Evolutionary conservation across 2,888 invertebrate genomes (phyloP).

Genomic region (Prenolepis imparis): DNA sequence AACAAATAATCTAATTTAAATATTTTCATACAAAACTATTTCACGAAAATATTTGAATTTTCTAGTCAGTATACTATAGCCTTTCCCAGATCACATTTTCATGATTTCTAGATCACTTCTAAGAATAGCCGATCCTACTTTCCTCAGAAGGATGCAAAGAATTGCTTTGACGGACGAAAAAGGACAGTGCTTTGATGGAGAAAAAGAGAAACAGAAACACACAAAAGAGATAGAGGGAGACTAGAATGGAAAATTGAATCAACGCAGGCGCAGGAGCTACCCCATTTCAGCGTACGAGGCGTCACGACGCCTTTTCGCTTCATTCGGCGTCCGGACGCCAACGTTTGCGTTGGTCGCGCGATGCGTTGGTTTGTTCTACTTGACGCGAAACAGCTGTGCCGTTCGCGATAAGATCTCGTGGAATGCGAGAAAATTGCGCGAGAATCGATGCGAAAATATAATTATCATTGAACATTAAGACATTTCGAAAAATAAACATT

Average conservation of each 20-base stretch:
- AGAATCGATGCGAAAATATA: background rate
- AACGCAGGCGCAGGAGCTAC: slow-evolving; percentile 52
- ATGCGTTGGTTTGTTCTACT: background rate
- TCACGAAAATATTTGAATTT: background rate
- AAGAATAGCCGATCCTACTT: background rate
- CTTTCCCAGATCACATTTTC: background rate
- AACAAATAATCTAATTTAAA: background rate
- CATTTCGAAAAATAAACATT: background rate
- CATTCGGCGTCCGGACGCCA: slow-evolving; percentile 50
- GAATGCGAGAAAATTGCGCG: background rate
- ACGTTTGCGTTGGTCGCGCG: slow-evolving; percentile 6
- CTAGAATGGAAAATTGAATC: slow-evolving; percentile 46
- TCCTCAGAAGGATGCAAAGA: slow-evolving; percentile 1
- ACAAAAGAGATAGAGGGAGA: slow-evolving; percentile 1
- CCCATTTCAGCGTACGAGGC: slow-evolving; percentile 40
- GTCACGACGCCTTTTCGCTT: slow-evolving; percentile 52
- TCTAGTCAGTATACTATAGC: background rate
- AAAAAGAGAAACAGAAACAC: background rate
- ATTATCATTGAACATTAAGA: background rate
- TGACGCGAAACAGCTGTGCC: slow-evolving; percentile 26
- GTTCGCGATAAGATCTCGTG: background rate
- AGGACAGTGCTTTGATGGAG: background rate
- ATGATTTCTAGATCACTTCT: slow-evolving; percentile 10
- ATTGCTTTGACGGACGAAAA: slow-evolving; percentile 36
- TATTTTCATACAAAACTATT: background rate